Conservation (phyloP, 2,888 invertebrate genomes). For the Uloborus plumipes region DNA sequence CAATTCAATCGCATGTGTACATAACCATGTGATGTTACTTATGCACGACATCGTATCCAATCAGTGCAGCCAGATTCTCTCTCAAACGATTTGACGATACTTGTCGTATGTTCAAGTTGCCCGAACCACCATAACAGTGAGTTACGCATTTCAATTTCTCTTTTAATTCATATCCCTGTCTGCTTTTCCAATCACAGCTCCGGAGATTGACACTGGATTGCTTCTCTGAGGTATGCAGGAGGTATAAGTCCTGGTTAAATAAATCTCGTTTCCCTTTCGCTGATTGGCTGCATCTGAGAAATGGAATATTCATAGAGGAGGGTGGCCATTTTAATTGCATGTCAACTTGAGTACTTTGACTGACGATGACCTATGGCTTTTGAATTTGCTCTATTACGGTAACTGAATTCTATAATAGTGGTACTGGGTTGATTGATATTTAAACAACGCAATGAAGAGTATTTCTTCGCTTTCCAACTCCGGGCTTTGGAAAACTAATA, state of each 20-base stretch:
- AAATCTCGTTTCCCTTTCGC: slow-evolving; percentile 47
- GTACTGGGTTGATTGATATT: slow-evolving; percentile 39
- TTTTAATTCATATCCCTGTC: slow-evolving; percentile 43
- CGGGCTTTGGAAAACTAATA: too few relatives aligned
- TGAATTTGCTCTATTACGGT: slow-evolving; percentile 39
- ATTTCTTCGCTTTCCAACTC: too few relatives aligned
- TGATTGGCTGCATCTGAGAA: slow-evolving; percentile 41
- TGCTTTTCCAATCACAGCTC: slow-evolving; percentile 32
- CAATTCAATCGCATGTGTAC: slow-evolving; percentile 14
- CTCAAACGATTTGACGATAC: too few relatives aligned
- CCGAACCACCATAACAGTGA: too few relatives aligned
- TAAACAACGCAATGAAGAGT: slow-evolving; percentile 12
- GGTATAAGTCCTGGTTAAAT: slow-evolving; percentile 52
- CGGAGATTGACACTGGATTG: slow-evolving; percentile 53
- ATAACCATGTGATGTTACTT: slow-evolving; percentile 21
- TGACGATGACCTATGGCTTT: slow-evolving; percentile 29
- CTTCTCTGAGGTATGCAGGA: slow-evolving; percentile 32
- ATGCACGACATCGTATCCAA: slow-evolving; percentile 47
- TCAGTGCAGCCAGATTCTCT: slow-evolving; percentile 5
- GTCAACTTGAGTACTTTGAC: slow-evolving; percentile 30
- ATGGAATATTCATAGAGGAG: slow-evolving; percentile 58
- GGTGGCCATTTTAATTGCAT: slow-evolving; percentile 56
- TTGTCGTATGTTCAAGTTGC: too few relatives aligned
- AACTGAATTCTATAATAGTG: slow-evolving; percentile 15
- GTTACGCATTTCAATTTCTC: slow-evolving; percentile 47